Conservation (phyloP, 2,888 invertebrate genomes). For the Spodoptera littoralis region DNA sequence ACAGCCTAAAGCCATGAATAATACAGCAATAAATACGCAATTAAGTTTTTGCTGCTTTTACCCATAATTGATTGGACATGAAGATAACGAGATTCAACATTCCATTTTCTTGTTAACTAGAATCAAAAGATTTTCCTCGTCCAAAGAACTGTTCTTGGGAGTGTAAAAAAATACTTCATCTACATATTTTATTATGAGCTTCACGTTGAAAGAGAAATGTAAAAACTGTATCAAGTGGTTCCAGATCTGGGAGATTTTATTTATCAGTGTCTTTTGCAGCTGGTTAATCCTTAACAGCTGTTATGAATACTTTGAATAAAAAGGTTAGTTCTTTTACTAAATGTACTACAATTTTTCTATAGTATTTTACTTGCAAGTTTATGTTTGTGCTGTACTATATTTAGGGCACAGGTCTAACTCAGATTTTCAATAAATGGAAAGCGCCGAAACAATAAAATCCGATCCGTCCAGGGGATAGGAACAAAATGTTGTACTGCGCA, state of each 20-base stretch:
- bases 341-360: not conserved
- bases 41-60: constrained; percentile 44
- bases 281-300: not conserved
- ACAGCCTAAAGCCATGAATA: constrained; percentile 37
- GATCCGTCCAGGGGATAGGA: too few relatives aligned
- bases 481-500: too few relatives aligned
- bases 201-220: constrained; percentile 40
- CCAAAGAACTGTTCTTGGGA: constrained; percentile 30
- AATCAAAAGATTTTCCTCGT: constrained; percentile 51
- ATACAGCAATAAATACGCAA: constrained; percentile 52
- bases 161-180: constrained; percentile 45
- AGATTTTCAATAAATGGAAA: too few relatives aligned
- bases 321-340: not conserved
- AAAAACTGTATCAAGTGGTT: constrained; percentile 23
- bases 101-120: constrained; percentile 50
- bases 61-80: constrained; percentile 56
- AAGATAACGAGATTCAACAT: constrained; percentile 52
- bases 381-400: too few relatives aligned
- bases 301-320: not conserved
- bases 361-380: too few relatives aligned
- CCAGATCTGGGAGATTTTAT: constrained; percentile 15
- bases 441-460: too few relatives aligned
- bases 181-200: constrained; percentile 54
- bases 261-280: not conserved
- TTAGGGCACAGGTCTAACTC: too few relatives aligned